A percentile compares a stretch with the other conserved stretches of the same genome.
Evolutionary conservation across 2,113 vertebrate species (phyloP).

Genomic region (Ictalurus furcatus): DNA sequence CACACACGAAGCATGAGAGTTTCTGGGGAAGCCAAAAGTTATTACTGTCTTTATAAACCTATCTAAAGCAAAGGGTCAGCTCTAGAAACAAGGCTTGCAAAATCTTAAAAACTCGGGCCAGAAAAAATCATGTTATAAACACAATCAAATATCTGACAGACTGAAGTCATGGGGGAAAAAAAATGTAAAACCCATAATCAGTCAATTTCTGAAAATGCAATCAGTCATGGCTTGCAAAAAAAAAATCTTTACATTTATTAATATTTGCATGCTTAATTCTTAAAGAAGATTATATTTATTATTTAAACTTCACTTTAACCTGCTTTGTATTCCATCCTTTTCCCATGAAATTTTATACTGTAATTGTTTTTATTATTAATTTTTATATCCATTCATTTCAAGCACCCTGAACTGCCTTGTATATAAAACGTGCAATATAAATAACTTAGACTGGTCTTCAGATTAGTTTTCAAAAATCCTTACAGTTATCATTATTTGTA

Average conservation of each 20-base stretch:
- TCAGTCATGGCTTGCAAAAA: not conserved
- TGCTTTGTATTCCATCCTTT: not conserved
- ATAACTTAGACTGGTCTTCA: not conserved
- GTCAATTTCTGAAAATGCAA: not conserved
- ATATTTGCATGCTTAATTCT: not conserved
- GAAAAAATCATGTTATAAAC: not conserved
- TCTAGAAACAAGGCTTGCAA: not conserved
- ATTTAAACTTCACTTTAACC: not conserved
- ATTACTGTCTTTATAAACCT: constrained; percentile 3
- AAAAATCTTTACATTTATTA: not conserved
- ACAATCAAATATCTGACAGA: not conserved
- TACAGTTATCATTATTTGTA: not conserved
- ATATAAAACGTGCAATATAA: not conserved
- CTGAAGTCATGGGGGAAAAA: not conserved
- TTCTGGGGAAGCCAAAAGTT: constrained; percentile 1
- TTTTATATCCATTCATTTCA: not conserved
- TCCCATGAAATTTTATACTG: not conserved
- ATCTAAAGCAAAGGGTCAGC: not conserved
- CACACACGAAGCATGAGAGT: not conserved
- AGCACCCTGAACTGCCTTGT: not conserved
- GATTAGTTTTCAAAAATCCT: not conserved
- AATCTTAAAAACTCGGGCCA: not conserved
- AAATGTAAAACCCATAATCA: not conserved
- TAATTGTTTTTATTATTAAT: not conserved
- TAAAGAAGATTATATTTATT: not conserved